Percentiles rank a stretch among this genome's conserved stretches.
Conservation (phyloP, 2,888 invertebrate species). For the Helicoverpa assulta region DNA sequence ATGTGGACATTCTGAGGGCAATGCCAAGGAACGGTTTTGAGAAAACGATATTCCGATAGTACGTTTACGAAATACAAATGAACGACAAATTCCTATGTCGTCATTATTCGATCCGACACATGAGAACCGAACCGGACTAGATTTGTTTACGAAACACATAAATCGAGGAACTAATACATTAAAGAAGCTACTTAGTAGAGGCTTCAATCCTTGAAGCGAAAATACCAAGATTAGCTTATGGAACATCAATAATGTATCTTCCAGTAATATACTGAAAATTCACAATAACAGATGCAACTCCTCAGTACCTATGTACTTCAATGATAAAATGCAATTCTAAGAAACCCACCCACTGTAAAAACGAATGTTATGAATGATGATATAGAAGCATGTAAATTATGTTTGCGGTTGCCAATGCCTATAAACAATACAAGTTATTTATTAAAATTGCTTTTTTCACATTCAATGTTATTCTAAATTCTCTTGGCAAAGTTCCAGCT, state of each 20-base stretch:
- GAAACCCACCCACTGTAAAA: constrained; percentile 52
- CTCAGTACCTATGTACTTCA: background rate
- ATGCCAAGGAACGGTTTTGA: constrained; percentile 87
- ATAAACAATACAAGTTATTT: constrained; percentile 70
- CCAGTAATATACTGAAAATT: too few relatives aligned
- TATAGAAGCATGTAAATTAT: constrained; percentile 61
- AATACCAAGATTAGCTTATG: background rate
- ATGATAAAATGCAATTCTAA: constrained; percentile 42
- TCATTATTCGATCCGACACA: constrained; percentile 81
- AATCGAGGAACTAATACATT: background rate
- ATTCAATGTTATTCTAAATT: constrained; percentile 76
- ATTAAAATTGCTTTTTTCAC: constrained; percentile 76
- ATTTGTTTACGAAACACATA: constrained; percentile 17
- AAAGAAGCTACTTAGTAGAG: too few relatives aligned
- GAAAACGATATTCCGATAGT: constrained; percentile 87
- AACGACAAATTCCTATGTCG: constrained; percentile 80
- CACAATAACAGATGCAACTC: background rate
- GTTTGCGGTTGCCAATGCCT: constrained; percentile 65
- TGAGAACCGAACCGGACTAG: constrained; percentile 76
- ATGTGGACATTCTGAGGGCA: constrained; percentile 81
- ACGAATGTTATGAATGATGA: constrained; percentile 57
- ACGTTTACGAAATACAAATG: constrained; percentile 82
- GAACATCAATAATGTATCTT: background rate
- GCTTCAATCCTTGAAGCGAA: too few relatives aligned
- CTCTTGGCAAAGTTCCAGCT: constrained; percentile 79